phyloP scores from a whole-genome alignment of 2,888 invertebrate species.

The Pemphredon lugubris region DNA sequence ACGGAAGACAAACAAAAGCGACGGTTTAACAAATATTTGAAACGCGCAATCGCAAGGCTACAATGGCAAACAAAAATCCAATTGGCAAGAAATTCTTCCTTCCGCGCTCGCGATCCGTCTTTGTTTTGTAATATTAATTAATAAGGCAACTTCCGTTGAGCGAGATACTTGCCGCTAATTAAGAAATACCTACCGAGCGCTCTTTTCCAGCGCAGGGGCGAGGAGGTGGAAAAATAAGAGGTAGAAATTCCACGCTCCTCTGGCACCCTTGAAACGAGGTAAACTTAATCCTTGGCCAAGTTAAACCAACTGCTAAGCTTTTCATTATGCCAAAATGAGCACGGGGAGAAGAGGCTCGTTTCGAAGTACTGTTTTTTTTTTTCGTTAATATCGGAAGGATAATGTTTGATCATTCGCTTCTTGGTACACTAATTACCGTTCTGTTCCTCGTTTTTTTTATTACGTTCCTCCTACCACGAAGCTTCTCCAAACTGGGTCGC shows the following conservation, averaged over 20 bases:
- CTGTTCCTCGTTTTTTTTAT: neutral
- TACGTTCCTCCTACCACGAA: neutral
- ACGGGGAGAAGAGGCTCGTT: slow-evolving; percentile 35
- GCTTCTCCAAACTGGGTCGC: no score
- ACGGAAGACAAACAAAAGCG: no score
- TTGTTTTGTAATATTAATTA: slow-evolving; percentile 67
- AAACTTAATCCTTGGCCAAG: slow-evolving; percentile 71
- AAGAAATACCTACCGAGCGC: slow-evolving; percentile 69
- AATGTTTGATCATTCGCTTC: slow-evolving; percentile 20
- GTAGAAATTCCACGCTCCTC: slow-evolving; percentile 68
- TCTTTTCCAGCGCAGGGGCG: slow-evolving; percentile 60
- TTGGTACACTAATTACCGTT: slow-evolving; percentile 8
- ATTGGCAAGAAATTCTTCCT: neutral
- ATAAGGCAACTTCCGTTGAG: slow-evolving; percentile 62
- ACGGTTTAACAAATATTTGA: neutral
- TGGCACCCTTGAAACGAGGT: slow-evolving; percentile 69
- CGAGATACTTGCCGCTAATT: slow-evolving; percentile 70
- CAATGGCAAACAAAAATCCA: neutral
- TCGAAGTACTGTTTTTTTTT: slow-evolving; percentile 12
- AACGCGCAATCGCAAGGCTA: neutral
- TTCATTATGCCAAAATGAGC: slow-evolving; percentile 67
- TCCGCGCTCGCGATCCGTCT: slow-evolving; percentile 2
- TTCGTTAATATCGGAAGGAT: slow-evolving; percentile 33
- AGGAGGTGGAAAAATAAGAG: slow-evolving; percentile 70
- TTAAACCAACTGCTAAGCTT: slow-evolving; percentile 72